Conservation (phyloP, 2,113 vertebrate genomes). For the Mirza zaza region DNA sequence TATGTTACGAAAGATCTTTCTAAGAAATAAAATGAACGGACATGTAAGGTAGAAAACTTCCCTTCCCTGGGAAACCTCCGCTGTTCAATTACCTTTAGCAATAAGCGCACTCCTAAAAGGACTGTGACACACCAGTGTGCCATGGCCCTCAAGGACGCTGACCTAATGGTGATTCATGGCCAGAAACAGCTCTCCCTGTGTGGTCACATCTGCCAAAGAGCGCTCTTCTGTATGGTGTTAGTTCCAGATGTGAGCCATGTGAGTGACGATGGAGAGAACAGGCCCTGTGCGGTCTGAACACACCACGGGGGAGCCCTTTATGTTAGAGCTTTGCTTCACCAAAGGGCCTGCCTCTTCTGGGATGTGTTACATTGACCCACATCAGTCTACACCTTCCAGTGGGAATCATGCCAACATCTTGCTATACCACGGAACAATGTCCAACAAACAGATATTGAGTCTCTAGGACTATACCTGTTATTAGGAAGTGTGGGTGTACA, state of each 20-base stretch:
- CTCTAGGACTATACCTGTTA: background rate
- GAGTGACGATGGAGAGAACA: background rate
- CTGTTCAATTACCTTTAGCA: background rate
- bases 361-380: rapidly evolving
- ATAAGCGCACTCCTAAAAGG: background rate
- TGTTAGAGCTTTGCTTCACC: background rate
- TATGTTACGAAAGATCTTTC: background rate
- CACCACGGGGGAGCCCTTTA: background rate
- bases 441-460: background rate
- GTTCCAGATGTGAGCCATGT: background rate
- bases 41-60: background rate
- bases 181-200: background rate
- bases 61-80: background rate
- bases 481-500: background rate
- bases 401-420: background rate
- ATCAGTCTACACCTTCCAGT: background rate
- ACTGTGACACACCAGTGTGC: background rate
- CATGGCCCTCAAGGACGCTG: background rate
- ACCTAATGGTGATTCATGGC: background rate
- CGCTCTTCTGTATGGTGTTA: background rate
- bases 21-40: background rate
- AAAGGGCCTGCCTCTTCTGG: background rate
- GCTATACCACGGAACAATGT: background rate
- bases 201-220: background rate
- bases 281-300: rapidly evolving